Conservation (phyloP, 2,888 invertebrate genomes). For the Aleiodes alternator region DNA sequence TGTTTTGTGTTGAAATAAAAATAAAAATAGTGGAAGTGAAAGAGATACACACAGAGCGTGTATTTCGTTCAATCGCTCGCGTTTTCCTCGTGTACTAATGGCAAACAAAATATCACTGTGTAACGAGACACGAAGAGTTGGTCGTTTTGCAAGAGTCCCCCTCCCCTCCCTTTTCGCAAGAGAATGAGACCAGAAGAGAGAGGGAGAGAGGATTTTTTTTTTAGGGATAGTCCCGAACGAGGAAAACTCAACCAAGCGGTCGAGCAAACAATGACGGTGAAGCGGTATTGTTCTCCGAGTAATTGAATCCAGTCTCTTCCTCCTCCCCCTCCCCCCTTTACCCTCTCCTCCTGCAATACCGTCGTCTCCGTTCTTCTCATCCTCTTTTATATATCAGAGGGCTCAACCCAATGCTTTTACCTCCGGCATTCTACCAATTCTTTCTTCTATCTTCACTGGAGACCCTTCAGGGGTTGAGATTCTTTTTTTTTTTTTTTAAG, state of each 20-base stretch:
- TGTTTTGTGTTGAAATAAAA: constrained; percentile 10
- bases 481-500: not conserved
- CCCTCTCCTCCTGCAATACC: constrained; percentile 52
- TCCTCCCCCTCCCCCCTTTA: constrained; percentile 44
- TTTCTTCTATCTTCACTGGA: not conserved
- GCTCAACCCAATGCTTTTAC: constrained; percentile 29
- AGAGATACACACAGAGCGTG: not conserved
- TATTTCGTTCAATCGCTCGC: constrained; percentile 42
- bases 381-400: constrained; percentile 45
- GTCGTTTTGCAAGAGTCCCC: constrained; percentile 31
- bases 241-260: constrained; percentile 71
- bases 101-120: constrained; percentile 72
- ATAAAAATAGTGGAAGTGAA: constrained; percentile 42
- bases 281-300: constrained; percentile 74
- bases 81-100: constrained; percentile 61
- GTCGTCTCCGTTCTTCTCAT: constrained; percentile 51
- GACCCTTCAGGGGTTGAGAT: constrained; percentile 4
- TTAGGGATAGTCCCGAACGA: constrained; percentile 62
- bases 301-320: constrained; percentile 70
- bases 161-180: constrained; percentile 3
- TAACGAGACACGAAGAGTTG: constrained; percentile 59
- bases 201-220: no score
- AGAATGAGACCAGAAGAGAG: constrained; percentile 45
- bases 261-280: constrained; percentile 73
- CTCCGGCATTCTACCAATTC: constrained; percentile 33